These are phyloP conservation scores for Megaptera novaeangliae DNA, from an alignment of 2,113 vertebrate species.

Conservation along the genomic window DNA sequence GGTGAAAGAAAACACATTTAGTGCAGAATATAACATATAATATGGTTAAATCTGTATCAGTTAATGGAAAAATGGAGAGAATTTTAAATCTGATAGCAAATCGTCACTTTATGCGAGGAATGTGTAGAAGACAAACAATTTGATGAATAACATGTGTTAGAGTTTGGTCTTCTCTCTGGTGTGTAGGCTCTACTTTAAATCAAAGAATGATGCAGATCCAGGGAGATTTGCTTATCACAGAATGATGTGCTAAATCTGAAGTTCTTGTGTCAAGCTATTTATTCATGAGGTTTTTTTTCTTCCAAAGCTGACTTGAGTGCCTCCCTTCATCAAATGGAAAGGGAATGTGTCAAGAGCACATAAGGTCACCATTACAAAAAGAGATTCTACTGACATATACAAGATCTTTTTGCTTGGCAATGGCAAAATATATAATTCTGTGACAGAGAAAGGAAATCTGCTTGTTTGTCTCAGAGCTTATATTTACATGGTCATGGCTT, in stretches of 20 bases:
- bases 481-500: conserved; percentile 70
- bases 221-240: conserved; percentile 27
- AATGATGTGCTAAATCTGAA: conserved; percentile 50
- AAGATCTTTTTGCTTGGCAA: conserved; percentile 44
- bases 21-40: not conserved
- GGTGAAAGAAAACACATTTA: not conserved
- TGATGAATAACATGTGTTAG: not conserved
- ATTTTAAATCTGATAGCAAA: not conserved
- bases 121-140: not conserved
- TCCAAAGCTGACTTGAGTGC: conserved; percentile 23
- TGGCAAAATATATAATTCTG: conserved; percentile 23
- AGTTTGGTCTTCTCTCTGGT: not conserved
- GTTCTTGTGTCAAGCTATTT: conserved; percentile 55
- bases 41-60: not conserved
- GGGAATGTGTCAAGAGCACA: conserved; percentile 53
- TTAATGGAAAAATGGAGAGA: not conserved
- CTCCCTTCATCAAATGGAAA: conserved; percentile 67
- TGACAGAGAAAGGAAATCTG: conserved; percentile 69
- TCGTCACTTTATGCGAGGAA: not conserved
- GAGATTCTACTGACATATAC: not conserved
- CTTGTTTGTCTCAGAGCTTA: conserved; percentile 73
- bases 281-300: conserved; percentile 49
- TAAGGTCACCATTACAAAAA: conserved; percentile 61
- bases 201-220: conserved; percentile 30
- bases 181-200: conserved; percentile 53